These are phyloP conservation scores for Amblyjoppa fuscipennis DNA, from an alignment of 2,888 invertebrate species.

Conservation along the genomic window DNA sequence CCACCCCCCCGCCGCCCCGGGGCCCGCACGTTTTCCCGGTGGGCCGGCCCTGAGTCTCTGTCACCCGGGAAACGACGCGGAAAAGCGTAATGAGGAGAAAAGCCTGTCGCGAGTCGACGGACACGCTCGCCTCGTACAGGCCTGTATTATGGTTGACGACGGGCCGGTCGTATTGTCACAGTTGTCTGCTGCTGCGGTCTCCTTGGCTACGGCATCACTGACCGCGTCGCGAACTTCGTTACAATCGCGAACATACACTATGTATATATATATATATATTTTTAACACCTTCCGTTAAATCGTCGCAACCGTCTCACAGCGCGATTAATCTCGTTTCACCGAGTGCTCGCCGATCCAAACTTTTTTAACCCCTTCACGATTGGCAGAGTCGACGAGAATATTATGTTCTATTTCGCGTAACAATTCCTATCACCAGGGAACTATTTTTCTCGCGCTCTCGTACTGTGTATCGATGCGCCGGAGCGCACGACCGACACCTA, in stretches of 20 bases:
- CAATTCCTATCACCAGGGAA: conserved; percentile 62
- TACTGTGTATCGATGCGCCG: conserved; percentile 60
- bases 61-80: conserved; percentile 80
- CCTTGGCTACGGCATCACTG: conserved; percentile 85
- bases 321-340: neutral
- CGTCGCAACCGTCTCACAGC: neutral
- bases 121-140: conserved; percentile 25
- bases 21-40: conserved; percentile 69
- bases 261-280: neutral
- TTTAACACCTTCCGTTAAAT: neutral
- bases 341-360: neutral
- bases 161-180: conserved; percentile 79
- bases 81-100: conserved; percentile 57
- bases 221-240: conserved; percentile 74
- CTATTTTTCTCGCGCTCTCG: conserved; percentile 64
- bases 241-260: neutral
- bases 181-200: conserved; percentile 84
- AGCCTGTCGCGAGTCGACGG: conserved; percentile 5
- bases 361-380: conserved; percentile 12
- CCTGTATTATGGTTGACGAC: conserved; percentile 75
- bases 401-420: conserved; percentile 6
- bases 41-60: conserved; percentile 71
- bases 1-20: conserved; percentile 74
- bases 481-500: conserved; percentile 15
- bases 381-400: neutral